Conservation (phyloP, 2,113 vertebrate species). For the Onychorhynchus coronatus region DNA sequence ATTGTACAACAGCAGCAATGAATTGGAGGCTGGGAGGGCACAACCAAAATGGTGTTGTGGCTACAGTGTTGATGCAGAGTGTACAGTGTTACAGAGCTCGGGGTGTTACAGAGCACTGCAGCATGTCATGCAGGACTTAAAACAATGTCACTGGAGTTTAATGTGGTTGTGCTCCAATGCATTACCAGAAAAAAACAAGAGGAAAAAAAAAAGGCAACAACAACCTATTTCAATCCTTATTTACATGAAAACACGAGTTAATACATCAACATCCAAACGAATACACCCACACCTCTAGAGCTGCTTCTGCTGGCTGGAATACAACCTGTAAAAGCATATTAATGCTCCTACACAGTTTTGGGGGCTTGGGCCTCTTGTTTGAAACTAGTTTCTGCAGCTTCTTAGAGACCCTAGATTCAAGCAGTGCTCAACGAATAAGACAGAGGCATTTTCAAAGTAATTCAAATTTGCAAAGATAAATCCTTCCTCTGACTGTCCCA, state of each 20-base stretch:
- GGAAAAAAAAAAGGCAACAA: neutral
- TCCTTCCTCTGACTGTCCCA: neutral
- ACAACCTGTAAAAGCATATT: neutral
- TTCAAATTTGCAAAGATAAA: neutral
- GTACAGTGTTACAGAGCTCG: too few species aligned
- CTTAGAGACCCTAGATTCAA: neutral
- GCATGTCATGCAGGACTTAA: neutral
- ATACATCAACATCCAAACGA: neutral
- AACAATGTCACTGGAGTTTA: neutral
- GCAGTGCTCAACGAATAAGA: neutral
- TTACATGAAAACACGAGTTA: neutral
- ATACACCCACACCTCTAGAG: neutral
- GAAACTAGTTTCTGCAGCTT: neutral
- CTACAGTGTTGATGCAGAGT: neutral
- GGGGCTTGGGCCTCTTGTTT: neutral
- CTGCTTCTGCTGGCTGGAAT: neutral
- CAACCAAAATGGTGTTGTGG: neutral
- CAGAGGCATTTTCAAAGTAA: neutral
- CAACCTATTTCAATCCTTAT: neutral
- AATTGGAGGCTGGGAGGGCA: neutral
- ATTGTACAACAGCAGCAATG: fast-evolving
- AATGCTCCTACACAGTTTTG: neutral
- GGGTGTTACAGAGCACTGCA: neutral
- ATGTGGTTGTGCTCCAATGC: neutral
- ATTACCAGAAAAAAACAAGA: neutral